A percentile compares a stretch with the other conserved stretches of the same genome.
phyloP scores from a whole-genome alignment of 2,888 invertebrate genomes.

The Clusia tigrina region DNA sequence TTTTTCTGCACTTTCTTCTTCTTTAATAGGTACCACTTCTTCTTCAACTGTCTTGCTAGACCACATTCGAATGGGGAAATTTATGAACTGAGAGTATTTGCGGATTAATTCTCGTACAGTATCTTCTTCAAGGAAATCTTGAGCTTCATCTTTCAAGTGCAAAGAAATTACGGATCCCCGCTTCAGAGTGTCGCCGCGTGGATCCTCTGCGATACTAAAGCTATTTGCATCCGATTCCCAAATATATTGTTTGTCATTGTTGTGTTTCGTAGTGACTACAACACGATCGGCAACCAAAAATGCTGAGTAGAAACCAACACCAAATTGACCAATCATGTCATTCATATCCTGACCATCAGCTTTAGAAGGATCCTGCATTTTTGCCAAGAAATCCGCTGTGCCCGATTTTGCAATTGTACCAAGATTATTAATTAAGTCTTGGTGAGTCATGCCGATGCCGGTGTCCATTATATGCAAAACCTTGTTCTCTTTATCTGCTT shows the following conservation, averaged over 20 bases:
- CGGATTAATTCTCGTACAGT: slow-evolving; percentile 90
- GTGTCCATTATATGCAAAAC: slow-evolving; percentile 94
- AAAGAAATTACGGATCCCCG: slow-evolving; percentile 89
- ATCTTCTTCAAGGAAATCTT: slow-evolving; percentile 92
- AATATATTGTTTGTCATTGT: slow-evolving; percentile 91
- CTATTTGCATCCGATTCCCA: slow-evolving; percentile 97
- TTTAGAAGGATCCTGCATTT: slow-evolving; percentile 76
- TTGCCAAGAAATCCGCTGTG: slow-evolving; percentile 93
- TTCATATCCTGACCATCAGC: slow-evolving; percentile 77
- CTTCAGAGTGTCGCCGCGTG: slow-evolving; percentile 88
- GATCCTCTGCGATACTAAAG: slow-evolving; percentile 92
- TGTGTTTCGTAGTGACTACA: slow-evolving; percentile 94
- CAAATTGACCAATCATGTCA: slow-evolving; percentile 99
- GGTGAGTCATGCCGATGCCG: slow-evolving; percentile 96
- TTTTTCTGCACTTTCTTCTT: slow-evolving; percentile 68
- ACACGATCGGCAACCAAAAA: slow-evolving; percentile 97
- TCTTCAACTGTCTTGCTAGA: slow-evolving; percentile 77
- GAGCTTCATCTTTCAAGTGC: slow-evolving; percentile 95
- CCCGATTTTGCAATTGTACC: slow-evolving; percentile 99
- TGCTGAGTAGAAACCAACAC: slow-evolving; percentile 99
- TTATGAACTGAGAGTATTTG: slow-evolving; percentile 99
- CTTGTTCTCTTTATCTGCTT: slow-evolving; percentile 90
- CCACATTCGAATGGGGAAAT: slow-evolving; percentile 98
- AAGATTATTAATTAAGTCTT: slow-evolving; percentile 92
- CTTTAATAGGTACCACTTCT: slow-evolving; percentile 74